Evolutionary conservation across 2,888 invertebrate species (phyloP), one percentile per base, ranked within the genome.

Genomic region (Drosophila helvetica): DNA sequence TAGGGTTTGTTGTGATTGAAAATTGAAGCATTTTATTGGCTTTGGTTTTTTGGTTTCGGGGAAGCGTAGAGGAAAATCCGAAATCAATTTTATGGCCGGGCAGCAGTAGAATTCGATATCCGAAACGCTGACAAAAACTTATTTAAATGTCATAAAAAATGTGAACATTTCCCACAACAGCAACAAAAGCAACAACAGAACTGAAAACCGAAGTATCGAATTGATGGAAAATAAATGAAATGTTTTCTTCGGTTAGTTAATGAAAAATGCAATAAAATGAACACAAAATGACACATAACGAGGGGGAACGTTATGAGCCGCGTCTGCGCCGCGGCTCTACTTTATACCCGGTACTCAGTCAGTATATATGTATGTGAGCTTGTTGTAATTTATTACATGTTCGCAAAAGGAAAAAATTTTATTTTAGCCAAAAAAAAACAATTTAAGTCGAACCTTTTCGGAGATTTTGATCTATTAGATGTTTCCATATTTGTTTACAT

Each of bases 81-180:
- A 76, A 67, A 67, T 67, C 58, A 74, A 73, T 77, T 82, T 70
- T 67, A 65, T 73, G 61, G 22, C 53, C 46, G 52, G 10, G 53
- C 33, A 67, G 71, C 74, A 61, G 78, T 75, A 66, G 80, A 82
- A 78, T 46, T 57, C 63, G 77, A 82, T 86, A 86, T 66, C 86
- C 84, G 83, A 80, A 80, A 63, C 79, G 79, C 68, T 77, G 80
- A 65, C 77, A 84, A 78, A 84, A 72, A 76, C 57, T 80, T 81
- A 87, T 89, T 85, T 86, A 81, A 88, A 88, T 80, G 74, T 73
- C 60, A 86, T 88, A 85, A 89, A 90, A 33, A 80, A 50, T 52
- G 53, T 67, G 50, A 75, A 74, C 63, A 79, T 75, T 80, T 75
- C 80, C 81, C 77, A 78, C 75, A 77, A 79, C 69, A 69, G 71